Conservation (phyloP, 2,888 invertebrate genomes). For the Netelia fuscicornis region DNA sequence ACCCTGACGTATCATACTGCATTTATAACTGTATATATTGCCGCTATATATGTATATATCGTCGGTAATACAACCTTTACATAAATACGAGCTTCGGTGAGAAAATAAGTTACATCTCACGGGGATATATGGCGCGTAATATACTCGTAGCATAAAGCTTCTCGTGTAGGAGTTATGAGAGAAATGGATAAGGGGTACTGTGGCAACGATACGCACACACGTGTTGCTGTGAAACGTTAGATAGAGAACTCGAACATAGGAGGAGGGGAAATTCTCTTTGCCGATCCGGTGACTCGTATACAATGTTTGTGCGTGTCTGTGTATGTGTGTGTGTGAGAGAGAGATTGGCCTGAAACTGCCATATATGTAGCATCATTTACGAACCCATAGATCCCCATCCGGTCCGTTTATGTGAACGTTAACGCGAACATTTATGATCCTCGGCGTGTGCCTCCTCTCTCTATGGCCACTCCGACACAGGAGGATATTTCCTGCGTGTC, state of each 20-base stretch:
- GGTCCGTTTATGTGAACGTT: conserved; percentile 65
- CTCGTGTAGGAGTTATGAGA: conserved; percentile 27
- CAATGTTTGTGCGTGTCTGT: too few relatives aligned
- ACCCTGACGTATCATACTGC: not conserved
- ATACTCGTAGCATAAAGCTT: conserved; percentile 28
- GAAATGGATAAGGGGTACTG: conserved; percentile 39
- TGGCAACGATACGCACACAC: not conserved
- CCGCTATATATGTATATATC: not conserved
- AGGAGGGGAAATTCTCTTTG: conserved; percentile 1
- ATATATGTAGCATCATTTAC: conserved; percentile 61
- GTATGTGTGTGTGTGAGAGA: not conserved
- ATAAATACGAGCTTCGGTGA: not conserved
- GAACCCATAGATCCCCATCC: conserved; percentile 67
- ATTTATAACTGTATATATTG: too few relatives aligned
- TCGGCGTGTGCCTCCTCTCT: conserved; percentile 38
- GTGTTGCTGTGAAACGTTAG: not conserved
- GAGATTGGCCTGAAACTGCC: conserved; percentile 23
- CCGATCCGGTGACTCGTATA: not conserved
- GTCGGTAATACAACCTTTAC: not conserved
- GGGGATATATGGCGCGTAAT: conserved; percentile 27
- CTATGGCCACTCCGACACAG: conserved; percentile 14
- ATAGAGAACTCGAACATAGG: conserved; percentile 10
- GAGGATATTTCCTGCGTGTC: conserved; percentile 28
- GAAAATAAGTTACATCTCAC: conserved; percentile 40
- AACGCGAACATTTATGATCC: conserved; percentile 67